Percentiles rank a stretch among this genome's conserved stretches.
Evolutionary conservation across 2,113 vertebrate genomes (phyloP).

Genomic region (Ahaetulla prasina): DNA sequence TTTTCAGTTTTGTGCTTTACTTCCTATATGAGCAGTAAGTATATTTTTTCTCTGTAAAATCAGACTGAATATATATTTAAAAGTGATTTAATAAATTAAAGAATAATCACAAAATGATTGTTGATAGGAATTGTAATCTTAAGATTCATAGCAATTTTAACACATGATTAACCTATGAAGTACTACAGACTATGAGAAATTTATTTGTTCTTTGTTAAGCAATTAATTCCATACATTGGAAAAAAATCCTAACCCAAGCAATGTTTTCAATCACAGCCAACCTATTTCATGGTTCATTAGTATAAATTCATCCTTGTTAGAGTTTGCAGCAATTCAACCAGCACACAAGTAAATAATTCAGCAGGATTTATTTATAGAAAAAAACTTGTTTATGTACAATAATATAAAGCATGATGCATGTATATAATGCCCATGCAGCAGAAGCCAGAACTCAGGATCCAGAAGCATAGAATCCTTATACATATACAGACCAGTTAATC

Average conservation of each 20-base stretch:
- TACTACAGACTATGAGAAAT: not conserved
- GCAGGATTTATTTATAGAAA: no score
- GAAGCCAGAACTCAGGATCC: no score
- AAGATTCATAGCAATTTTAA: not conserved
- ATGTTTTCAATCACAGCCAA: not conserved
- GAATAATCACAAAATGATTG: not conserved
- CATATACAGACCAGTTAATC: no score
- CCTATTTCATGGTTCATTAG: not conserved
- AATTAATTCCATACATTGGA: not conserved
- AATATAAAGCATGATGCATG: no score
- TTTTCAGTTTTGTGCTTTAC: not conserved
- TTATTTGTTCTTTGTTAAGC: not conserved
- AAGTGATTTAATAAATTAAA: not conserved
- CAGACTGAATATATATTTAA: not conserved
- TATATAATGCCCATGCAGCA: no score
- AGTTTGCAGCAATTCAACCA: no score
- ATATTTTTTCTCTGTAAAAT: not conserved
- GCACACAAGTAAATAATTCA: no score
- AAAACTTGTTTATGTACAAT: no score
- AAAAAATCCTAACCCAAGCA: not conserved
- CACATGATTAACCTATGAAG: not conserved
- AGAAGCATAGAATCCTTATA: no score
- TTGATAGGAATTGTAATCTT: not conserved
- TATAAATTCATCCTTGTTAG: not conserved
- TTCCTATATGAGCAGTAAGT: not conserved